Conservation (phyloP, 2,888 invertebrate genomes). For the Eupithecia subumbrata region DNA sequence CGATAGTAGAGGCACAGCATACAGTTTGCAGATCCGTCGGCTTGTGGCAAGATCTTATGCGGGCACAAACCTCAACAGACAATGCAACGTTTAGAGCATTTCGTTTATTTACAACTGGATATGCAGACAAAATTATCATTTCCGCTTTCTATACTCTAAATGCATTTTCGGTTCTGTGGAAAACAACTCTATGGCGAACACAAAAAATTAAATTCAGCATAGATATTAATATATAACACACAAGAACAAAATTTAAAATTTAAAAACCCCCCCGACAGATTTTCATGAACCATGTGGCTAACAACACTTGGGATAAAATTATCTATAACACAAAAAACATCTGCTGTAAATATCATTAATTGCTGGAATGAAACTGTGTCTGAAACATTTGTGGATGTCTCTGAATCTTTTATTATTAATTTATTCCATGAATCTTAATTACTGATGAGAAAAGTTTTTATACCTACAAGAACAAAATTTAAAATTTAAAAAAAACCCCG, state of each 20-base stretch:
- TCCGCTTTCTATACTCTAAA: neutral
- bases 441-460: conserved; percentile 13
- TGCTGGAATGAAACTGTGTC: conserved; percentile 32
- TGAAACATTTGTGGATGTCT: conserved; percentile 29
- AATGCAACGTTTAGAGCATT: conserved; percentile 9
- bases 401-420: conserved; percentile 16
- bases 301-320: no score
- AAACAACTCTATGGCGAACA: no score
- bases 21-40: conserved; percentile 6
- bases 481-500: no score
- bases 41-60: conserved; percentile 15
- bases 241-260: no score
- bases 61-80: conserved; percentile 17
- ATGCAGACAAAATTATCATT: conserved; percentile 1
- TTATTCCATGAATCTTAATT: conserved; percentile 14
- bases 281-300: no score
- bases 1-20: neutral
- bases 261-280: no score
- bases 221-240: neutral
- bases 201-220: no score
- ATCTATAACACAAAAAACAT: no score
- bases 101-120: neutral
- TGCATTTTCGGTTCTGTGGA: no score
- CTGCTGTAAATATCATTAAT: conserved; percentile 41
- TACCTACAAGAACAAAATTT: no score